phyloP scores from a whole-genome alignment of 2,888 invertebrate species.

The Lobophora halterata region DNA sequence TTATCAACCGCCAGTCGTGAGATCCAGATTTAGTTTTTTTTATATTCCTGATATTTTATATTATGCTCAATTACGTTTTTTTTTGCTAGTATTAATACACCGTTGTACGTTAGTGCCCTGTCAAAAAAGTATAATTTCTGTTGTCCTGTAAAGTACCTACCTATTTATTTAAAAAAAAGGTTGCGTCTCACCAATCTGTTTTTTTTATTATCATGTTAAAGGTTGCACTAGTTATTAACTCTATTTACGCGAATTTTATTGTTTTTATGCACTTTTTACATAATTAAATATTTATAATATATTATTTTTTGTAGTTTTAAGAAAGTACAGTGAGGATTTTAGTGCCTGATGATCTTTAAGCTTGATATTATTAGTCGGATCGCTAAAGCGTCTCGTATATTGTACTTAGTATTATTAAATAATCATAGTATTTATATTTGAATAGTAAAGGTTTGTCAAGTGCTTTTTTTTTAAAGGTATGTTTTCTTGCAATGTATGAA shows the following conservation, averaged over 20 bases:
- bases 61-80: too few species aligned
- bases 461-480: conserved; percentile 1
- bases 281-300: background rate
- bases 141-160: too few species aligned
- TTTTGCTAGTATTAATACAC: too few species aligned
- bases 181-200: too few species aligned
- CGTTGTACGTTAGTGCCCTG: too few species aligned
- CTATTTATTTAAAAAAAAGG: too few species aligned
- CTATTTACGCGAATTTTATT: conserved; percentile 6
- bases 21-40: too few species aligned
- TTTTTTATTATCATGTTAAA: background rate
- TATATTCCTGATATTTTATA: too few species aligned
- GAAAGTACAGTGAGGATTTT: conserved; percentile 19
- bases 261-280: background rate
- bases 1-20: too few species aligned
- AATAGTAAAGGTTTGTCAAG: conserved; percentile 9
- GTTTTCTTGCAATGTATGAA: too few species aligned
- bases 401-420: conserved; percentile 8
- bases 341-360: conserved; percentile 21
- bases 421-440: conserved; percentile 6
- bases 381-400: conserved; percentile 16
- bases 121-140: too few species aligned
- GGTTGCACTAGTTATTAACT: conserved; percentile 7
- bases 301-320: conserved; percentile 16
- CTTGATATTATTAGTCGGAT: conserved; percentile 9